Evolutionary conservation across 2,888 invertebrate species (phyloP).

Genomic region (Bombyx huttoni): DNA sequence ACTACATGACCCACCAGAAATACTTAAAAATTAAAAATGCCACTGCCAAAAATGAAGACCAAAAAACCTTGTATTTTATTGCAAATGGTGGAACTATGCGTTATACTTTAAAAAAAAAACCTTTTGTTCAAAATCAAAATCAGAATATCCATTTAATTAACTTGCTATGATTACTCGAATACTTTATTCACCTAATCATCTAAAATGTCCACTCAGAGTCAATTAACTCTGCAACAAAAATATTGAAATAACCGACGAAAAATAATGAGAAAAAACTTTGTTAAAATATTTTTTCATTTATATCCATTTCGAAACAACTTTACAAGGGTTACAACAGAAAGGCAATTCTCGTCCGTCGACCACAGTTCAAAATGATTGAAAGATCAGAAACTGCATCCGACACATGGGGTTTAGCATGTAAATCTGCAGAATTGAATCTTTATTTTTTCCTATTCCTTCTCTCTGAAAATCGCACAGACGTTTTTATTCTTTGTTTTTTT

Average conservation of each 20-base stretch:
- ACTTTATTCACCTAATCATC: no score
- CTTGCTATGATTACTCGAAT: no score
- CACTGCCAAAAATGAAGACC: no score
- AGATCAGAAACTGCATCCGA: not conserved
- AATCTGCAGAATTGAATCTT: not conserved
- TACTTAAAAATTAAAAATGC: no score
- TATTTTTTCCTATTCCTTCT: not conserved
- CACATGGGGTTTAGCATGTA: not conserved
- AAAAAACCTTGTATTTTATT: no score
- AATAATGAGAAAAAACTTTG: not conserved
- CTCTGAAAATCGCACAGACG: not conserved
- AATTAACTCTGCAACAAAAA: not conserved
- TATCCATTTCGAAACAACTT: not conserved
- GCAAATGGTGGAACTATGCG: no score
- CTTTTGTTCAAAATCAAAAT: no score
- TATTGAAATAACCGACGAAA: constrained; percentile 1
- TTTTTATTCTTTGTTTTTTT: no score
- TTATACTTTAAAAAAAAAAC: no score
- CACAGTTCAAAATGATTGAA: not conserved
- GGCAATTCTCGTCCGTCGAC: not conserved
- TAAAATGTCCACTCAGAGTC: not conserved
- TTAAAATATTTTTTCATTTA: not conserved
- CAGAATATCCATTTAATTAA: no score
- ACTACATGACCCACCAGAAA: no score
- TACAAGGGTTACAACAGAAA: not conserved